These are phyloP conservation scores for Urosaurus nigricauda DNA, from an alignment of 2,797 vertebrate genomes.

Conservation along the genomic window DNA sequence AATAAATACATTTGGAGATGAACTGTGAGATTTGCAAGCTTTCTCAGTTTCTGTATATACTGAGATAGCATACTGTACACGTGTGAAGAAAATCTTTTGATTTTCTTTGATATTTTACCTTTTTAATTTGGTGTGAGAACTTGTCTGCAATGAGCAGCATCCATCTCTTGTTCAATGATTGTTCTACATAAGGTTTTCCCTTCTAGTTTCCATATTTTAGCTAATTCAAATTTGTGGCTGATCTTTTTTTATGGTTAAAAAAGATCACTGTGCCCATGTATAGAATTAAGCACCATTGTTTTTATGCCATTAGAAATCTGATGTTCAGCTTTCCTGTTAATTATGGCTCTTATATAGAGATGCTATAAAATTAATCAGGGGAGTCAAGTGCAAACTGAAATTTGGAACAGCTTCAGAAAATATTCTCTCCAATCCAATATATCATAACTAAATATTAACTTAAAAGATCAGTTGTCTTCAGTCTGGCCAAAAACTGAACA, in stretches of 20 bases:
- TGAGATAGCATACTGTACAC: background rate
- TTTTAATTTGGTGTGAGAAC: constrained; percentile 1
- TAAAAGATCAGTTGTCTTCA: background rate
- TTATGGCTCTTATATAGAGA: background rate
- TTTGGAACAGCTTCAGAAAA: background rate
- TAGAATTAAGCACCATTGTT: background rate
- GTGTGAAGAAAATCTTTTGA: background rate
- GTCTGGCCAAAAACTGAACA: background rate
- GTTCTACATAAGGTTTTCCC: background rate
- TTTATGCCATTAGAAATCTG: background rate
- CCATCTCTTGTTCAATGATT: background rate
- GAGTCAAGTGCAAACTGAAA: background rate
- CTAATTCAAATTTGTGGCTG: constrained; percentile 13
- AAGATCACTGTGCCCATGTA: background rate
- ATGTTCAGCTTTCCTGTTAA: background rate
- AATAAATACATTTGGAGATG: background rate
- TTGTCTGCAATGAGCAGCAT: constrained; percentile 10
- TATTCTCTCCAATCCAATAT: background rate
- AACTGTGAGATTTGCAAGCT: background rate
- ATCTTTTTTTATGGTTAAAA: background rate
- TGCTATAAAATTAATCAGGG: background rate
- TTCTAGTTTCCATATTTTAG: background rate
- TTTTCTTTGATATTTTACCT: constrained; percentile 4
- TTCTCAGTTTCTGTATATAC: background rate
- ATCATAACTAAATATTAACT: background rate